Conservation (phyloP, 64 coral and sea anemone species). For the Stichodactyla mertensii region DNA sequence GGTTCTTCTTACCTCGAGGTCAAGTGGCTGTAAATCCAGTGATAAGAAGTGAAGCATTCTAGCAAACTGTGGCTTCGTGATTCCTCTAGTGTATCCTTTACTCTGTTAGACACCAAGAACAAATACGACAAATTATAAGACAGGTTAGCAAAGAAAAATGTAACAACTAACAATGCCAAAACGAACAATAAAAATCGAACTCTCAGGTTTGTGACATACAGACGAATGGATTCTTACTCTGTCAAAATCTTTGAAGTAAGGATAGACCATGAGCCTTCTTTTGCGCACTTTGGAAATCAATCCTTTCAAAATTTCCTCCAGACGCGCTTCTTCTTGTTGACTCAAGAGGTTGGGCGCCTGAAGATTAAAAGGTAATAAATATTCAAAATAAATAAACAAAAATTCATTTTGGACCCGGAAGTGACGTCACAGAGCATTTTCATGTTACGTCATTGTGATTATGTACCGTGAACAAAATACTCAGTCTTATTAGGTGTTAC, state of each 20-base stretch:
- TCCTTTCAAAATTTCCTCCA: conserved; percentile 59
- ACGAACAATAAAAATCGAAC: no score
- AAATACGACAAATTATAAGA: background rate
- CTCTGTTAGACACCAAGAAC: conserved; percentile 42
- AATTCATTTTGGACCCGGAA: no score
- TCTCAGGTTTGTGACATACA: background rate
- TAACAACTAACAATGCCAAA: background rate
- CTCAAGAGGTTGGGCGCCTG: conserved; percentile 88
- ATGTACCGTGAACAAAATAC: background rate
- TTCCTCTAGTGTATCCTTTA: conserved; percentile 85
- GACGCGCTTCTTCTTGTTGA: conserved; percentile 62
- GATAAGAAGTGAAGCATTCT: conserved; percentile 93
- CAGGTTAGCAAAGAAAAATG: background rate
- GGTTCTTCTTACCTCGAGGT: conserved; percentile 57
- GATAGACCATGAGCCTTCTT: conserved; percentile 89
- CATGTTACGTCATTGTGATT: no score
- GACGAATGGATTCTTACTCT: conserved; percentile 41
- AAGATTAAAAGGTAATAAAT: background rate
- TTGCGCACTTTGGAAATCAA: conserved; percentile 81
- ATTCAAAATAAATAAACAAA: no score
- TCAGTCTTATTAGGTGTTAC: conserved; percentile 25
- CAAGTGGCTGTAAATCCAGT: conserved; percentile 66
- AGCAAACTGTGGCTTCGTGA: conserved; percentile 89
- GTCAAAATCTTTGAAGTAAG: conserved; percentile 99
- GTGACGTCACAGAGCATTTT: no score